These are phyloP conservation scores for Parnassius glacialis DNA, from an alignment of 2,888 invertebrate genomes.

Conservation along the genomic window DNA sequence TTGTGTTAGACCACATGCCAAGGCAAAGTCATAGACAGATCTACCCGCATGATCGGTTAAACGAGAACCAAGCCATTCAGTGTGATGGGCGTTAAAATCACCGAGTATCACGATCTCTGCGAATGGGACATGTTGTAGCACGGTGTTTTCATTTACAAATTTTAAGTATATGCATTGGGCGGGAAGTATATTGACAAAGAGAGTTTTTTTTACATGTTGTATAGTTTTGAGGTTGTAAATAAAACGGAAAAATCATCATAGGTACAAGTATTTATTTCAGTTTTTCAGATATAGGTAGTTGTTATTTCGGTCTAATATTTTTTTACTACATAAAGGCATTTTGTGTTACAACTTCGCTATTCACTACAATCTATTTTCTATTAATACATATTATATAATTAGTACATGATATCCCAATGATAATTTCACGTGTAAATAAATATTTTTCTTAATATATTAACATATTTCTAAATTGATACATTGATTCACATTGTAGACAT, in stretches of 20 bases:
- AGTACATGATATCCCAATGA: too few species aligned
- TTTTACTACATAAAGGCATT: conserved; percentile 46
- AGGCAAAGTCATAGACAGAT: too few species aligned
- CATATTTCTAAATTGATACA: conserved; percentile 18
- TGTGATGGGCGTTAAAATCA: too few species aligned
- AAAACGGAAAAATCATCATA: neutral
- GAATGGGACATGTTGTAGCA: too few species aligned
- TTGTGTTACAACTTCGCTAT: conserved; percentile 40
- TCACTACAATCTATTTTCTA: conserved; percentile 44
- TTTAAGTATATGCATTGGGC: too few species aligned
- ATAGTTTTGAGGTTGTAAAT: neutral
- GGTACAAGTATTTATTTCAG: conserved; percentile 17
- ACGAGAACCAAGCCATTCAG: too few species aligned
- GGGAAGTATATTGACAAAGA: too few species aligned
- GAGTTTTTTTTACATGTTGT: too few species aligned
- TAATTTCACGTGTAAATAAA: conserved; percentile 16
- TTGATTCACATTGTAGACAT: conserved; percentile 5
- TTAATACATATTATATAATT: conserved; percentile 11
- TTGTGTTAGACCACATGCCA: too few species aligned
- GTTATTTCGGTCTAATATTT: conserved; percentile 40
- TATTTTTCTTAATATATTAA: conserved; percentile 6
- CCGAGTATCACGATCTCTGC: too few species aligned
- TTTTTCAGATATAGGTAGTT: conserved; percentile 40
- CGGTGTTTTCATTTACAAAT: too few species aligned
- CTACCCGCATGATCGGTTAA: too few species aligned